phyloP scores from a whole-genome alignment of 2,797 vertebrate species.

The Poeciliopsis gracilis region DNA sequence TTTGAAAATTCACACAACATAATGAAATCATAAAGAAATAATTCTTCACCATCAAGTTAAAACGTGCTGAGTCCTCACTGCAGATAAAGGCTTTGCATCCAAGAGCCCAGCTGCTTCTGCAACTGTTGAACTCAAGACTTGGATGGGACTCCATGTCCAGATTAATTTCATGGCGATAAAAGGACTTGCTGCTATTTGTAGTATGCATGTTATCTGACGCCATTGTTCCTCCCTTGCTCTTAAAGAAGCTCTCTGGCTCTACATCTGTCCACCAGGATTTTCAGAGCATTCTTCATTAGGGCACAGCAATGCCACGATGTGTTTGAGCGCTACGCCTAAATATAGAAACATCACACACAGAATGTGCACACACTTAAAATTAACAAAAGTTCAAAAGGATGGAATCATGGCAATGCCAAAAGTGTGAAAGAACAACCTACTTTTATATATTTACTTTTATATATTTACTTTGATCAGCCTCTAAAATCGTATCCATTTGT shows the following conservation, averaged over 20 bases:
- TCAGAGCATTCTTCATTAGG: slow-evolving; percentile 20
- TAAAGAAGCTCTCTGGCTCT: slow-evolving; percentile 21
- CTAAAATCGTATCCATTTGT: background rate
- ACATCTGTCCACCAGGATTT: slow-evolving; percentile 35
- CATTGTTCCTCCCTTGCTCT: slow-evolving; percentile 21
- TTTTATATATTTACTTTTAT: background rate
- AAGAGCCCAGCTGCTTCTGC: slow-evolving; percentile 26
- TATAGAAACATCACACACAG: background rate
- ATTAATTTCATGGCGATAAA: slow-evolving; percentile 16
- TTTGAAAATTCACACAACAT: background rate
- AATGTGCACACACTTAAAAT: background rate
- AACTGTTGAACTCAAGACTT: slow-evolving; percentile 57
- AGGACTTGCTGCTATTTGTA: slow-evolving; percentile 4
- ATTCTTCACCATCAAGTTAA: background rate
- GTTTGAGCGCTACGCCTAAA: background rate
- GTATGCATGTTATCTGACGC: slow-evolving; percentile 13
- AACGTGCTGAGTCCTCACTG: slow-evolving; percentile 1
- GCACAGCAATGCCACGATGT: slow-evolving; percentile 17
- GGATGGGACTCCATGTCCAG: slow-evolving; percentile 19
- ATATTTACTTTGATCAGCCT: background rate
- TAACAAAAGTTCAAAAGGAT: background rate
- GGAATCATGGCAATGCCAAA: background rate
- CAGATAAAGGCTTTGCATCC: slow-evolving; percentile 18
- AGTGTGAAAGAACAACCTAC: background rate
- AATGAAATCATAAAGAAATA: background rate